Percentiles rank a stretch among this genome's conserved stretches.
These are phyloP conservation scores for Merluccius polli DNA, from an alignment of 2,797 vertebrate species.

Conservation along the genomic window DNA sequence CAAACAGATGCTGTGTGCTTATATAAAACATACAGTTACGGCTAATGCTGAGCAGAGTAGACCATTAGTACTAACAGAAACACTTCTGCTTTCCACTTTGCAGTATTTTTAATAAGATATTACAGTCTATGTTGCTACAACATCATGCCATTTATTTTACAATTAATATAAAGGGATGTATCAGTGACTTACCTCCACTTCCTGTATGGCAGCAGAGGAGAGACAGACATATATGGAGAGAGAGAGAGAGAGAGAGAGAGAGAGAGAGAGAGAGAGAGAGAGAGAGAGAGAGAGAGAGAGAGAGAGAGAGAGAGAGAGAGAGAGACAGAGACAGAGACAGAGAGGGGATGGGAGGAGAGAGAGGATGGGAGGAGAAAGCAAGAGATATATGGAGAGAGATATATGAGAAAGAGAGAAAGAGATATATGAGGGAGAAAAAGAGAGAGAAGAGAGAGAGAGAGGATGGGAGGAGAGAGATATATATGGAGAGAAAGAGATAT, in stretches of 20 bases:
- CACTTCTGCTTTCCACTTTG: too few species aligned
- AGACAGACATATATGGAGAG: conserved; percentile 32
- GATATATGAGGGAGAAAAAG: conserved; percentile 22
- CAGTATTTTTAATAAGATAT: background rate
- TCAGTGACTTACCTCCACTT: conserved; percentile 89
- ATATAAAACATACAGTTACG: background rate
- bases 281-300: conserved; percentile 49
- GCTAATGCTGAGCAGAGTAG: background rate
- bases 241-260: conserved; percentile 10
- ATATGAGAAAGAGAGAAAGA: conserved; percentile 56
- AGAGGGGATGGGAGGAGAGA: background rate
- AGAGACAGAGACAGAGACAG: background rate
- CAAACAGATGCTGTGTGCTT: background rate
- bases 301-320: conserved; percentile 1
- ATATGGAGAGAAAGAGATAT: conserved; percentile 13
- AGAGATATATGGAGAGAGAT: background rate
- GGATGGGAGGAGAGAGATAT: conserved; percentile 6
- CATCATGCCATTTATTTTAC: background rate
- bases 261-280: background rate
- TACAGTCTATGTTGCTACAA: background rate
- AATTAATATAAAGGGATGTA: background rate
- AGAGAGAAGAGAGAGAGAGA: conserved; percentile 41
- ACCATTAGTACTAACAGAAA: too few species aligned
- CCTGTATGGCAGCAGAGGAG: conserved; percentile 82
- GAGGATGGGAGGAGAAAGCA: conserved; percentile 1